phyloP scores from a whole-genome alignment of 2,113 vertebrate species.

The Ictalurus furcatus region DNA sequence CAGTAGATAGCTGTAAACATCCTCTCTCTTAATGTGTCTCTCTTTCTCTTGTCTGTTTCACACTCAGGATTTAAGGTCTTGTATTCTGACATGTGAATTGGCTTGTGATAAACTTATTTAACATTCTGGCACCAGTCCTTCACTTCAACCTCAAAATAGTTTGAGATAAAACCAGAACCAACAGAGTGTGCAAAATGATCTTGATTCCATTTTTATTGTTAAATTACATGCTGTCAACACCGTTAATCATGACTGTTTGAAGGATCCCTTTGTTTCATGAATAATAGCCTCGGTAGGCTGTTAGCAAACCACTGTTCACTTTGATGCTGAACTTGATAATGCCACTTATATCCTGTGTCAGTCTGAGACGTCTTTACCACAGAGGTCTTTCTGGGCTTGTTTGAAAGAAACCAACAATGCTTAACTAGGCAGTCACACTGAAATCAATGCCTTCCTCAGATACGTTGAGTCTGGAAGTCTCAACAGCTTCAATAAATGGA shows the following conservation, averaged over 20 bases:
- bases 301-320: constrained; percentile 19
- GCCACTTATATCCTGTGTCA: constrained; percentile 13
- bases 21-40: not conserved
- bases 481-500: constrained; percentile 38
- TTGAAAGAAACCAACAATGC: not conserved
- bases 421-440: not conserved
- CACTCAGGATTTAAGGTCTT: not conserved
- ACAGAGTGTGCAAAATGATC: constrained; percentile 15
- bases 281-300: constrained; percentile 18
- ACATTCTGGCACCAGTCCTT: not conserved
- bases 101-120: constrained; percentile 4
- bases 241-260: constrained; percentile 26
- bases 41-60: not conserved
- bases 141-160: constrained; percentile 1
- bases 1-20: constrained; percentile 26
- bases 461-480: constrained; percentile 30
- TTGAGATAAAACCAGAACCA: not conserved
- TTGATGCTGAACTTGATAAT: constrained; percentile 24
- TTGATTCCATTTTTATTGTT: not conserved
- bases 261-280: constrained; percentile 34
- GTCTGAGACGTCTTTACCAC: constrained; percentile 1
- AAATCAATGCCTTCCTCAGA: constrained; percentile 31
- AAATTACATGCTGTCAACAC: constrained; percentile 34
- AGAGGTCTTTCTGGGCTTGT: not conserved
- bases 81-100: constrained; percentile 8